Evolutionary conservation across 2,797 vertebrate species (phyloP).

Genomic region (Otolemur crassicaudatus): DNA sequence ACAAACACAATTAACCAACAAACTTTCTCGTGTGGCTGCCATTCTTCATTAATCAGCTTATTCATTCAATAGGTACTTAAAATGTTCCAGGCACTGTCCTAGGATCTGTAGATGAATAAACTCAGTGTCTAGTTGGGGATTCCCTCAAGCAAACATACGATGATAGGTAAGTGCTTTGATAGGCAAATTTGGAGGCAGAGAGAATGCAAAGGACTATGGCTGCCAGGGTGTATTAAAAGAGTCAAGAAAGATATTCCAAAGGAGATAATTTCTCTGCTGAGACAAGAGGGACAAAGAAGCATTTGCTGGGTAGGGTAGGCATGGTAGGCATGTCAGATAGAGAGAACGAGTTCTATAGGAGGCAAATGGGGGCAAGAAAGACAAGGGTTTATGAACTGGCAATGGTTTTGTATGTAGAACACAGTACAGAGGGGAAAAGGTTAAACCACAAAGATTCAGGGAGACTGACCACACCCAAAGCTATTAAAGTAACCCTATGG

Average conservation of each 20-base stretch:
- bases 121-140: not conserved
- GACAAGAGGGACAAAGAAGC: not conserved
- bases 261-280: not conserved
- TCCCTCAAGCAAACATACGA: slow-evolving; percentile 40
- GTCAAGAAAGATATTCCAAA: not conserved
- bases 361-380: not conserved
- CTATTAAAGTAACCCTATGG: not conserved
- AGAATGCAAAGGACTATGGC: not conserved
- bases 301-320: not conserved
- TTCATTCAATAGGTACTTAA: not conserved
- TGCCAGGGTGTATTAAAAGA: not conserved
- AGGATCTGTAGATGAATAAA: not conserved
- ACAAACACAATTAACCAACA: not conserved
- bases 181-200: not conserved
- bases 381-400: not conserved
- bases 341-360: not conserved
- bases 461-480: not conserved
- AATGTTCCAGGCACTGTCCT: not conserved
- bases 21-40: not conserved
- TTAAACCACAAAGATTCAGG: not conserved
- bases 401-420: not conserved
- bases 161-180: not conserved
- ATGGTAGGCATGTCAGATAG: not conserved
- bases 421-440: not conserved
- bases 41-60: not conserved